Evolutionary conservation across 2,113 vertebrate species (phyloP).

Genomic region (Garra rufa): DNA sequence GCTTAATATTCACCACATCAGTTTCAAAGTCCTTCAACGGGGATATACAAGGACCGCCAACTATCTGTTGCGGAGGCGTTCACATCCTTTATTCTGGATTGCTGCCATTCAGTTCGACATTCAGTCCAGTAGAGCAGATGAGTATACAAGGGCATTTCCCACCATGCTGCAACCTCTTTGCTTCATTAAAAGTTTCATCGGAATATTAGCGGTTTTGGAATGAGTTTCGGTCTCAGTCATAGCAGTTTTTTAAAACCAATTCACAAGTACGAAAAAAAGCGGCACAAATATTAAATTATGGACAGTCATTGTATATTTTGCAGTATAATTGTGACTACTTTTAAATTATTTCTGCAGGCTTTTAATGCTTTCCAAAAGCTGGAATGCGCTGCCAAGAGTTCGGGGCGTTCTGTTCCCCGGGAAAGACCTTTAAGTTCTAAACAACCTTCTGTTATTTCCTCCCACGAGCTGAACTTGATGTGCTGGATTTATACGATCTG

Average conservation of each 20-base stretch:
- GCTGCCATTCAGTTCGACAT: not conserved
- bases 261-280: not conserved
- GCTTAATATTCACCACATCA: not conserved
- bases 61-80: not conserved
- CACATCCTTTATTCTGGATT: not conserved
- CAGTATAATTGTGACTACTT: not conserved
- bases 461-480: not conserved
- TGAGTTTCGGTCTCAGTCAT: not conserved
- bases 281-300: not conserved
- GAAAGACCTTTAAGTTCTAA: not conserved
- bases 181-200: not conserved
- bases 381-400: not conserved
- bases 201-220: not conserved
- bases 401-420: not conserved
- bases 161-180: not conserved
- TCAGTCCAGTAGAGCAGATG: not conserved
- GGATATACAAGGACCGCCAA: not conserved
- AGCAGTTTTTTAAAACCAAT: not conserved
- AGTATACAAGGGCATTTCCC: not conserved
- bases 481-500: not conserved
- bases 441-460: not conserved
- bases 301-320: not conserved
- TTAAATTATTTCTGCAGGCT: not conserved
- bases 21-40: not conserved
- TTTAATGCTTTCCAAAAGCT: not conserved